Base-by-base conservation (phyloP, 1,140 invertebrate genomes). In the Rhopalosiphum padi region DNA sequence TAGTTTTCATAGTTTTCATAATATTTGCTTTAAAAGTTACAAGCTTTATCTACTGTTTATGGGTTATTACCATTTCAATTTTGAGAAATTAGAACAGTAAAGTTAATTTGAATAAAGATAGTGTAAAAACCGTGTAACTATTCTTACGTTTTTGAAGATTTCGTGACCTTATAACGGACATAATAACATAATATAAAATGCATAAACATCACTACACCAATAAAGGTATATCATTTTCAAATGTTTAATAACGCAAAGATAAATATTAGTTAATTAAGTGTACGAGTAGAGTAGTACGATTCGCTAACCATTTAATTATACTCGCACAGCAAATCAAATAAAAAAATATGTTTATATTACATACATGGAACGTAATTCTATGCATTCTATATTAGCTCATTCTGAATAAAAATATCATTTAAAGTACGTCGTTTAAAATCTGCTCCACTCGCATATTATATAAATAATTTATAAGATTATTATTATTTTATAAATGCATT, bases 391-490 rank as follows among this genome's bases (percentile, higher is more conserved):
- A 77, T 77, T 77, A 77, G n/a, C 60, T 77, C 60, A 6, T 77
- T 77, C 18, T 77, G 60, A n/a, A 77, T 77, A 77, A 77, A 68
- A 77, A 77, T 77, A 77, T 77, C 11, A 77, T 77, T 77, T 77
- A 35, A 35, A 18, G 4, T 23, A 53, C 60, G n/a, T 77, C 30
- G 4, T 35, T 77, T 77, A 77, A 77, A 18, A 35, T 77, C 30
- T 5, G 5, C 60, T 18, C 60, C 60, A 77, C 60, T 77, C 15
- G 30, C 60, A 77, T 77, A n/a, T 77, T 18, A 77, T n/a, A n/a
- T 77, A 35, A 77, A 77, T 77, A 77, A n/a, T 35, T 77, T 77
- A 77, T 77, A 77, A 77, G 60, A 77, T 77, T 77, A 77, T n/a
- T n/a, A n/a, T 18, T 77, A 77, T 68, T 68, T 68, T 68, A 55